These are phyloP conservation scores for Amblyjoppa proteus DNA, from an alignment of 2,888 invertebrate species.

Conservation along the genomic window DNA sequence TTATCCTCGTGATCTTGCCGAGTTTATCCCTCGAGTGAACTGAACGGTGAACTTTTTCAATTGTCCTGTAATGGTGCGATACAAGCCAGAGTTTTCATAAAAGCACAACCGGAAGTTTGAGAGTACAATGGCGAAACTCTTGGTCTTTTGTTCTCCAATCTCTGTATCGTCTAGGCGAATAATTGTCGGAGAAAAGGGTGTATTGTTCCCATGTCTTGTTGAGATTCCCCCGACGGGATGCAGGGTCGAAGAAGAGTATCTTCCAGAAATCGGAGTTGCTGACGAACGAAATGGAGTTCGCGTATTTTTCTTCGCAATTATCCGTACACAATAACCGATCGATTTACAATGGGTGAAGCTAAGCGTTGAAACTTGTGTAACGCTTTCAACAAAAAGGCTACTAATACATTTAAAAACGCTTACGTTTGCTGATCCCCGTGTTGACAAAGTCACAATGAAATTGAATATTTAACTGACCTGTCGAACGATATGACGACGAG, in stretches of 20 bases:
- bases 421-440: background rate
- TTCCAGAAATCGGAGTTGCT: background rate
- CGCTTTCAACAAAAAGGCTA: background rate
- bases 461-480: slow-evolving; percentile 88
- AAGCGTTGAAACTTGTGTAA: background rate
- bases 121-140: slow-evolving; percentile 20
- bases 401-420: background rate
- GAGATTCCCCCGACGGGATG: background rate
- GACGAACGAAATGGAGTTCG: no score
- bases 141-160: slow-evolving; percentile 17
- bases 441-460: background rate
- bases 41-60: background rate
- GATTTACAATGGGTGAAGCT: background rate
- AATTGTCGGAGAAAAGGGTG: background rate
- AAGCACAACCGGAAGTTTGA: slow-evolving; percentile 4
- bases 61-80: background rate
- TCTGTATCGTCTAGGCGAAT: background rate
- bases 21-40: background rate
- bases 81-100: background rate
- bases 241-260: background rate
- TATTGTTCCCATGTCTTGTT: background rate
- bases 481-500: slow-evolving; percentile 97
- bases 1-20: slow-evolving; percentile 16
- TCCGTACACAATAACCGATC: background rate
- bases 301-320: background rate